phyloP scores from a whole-genome alignment of 2,797 vertebrate genomes.

The Catostomus latipinnis region DNA sequence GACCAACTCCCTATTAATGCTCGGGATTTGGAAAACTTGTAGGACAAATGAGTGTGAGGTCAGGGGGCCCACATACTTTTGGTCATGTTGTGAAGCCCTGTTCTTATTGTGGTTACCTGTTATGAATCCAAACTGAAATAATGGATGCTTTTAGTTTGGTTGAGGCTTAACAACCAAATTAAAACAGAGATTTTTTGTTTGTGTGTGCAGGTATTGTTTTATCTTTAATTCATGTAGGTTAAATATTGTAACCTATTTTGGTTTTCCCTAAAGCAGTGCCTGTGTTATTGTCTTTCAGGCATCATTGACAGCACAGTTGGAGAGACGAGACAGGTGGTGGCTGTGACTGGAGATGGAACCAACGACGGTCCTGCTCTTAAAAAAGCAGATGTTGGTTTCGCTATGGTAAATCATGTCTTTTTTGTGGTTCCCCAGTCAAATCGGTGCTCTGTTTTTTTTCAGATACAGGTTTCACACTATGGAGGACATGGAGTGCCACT shows the following conservation, averaged over 20 bases:
- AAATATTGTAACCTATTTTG: background rate
- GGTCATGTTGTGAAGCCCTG: too few species aligned
- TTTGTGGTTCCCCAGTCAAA: background rate
- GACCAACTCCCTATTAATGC: too few species aligned
- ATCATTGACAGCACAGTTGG: slow-evolving; percentile 96
- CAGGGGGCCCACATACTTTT: too few species aligned
- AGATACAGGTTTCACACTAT: background rate
- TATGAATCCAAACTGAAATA: too few species aligned
- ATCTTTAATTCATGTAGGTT: background rate
- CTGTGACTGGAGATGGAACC: slow-evolving; percentile 96
- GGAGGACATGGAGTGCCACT: too few species aligned
- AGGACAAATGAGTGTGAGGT: too few species aligned
- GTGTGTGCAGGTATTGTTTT: background rate
- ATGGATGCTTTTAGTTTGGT: too few species aligned
- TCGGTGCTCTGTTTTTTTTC: background rate
- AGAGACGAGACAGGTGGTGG: slow-evolving; percentile 94
- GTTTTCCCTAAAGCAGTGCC: background rate
- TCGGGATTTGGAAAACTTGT: too few species aligned
- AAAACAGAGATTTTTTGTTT: background rate
- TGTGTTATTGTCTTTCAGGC: slow-evolving; percentile 72
- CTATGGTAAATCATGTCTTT: slow-evolving; percentile 85
- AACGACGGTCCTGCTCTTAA: slow-evolving; percentile 97
- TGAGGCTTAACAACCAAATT: too few species aligned
- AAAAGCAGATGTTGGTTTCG: slow-evolving; percentile 97
- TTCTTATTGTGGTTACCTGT: too few species aligned